These are phyloP conservation scores for Tetranychus truncatus DNA, from an alignment of 2,888 invertebrate species.

Conservation along the genomic window DNA sequence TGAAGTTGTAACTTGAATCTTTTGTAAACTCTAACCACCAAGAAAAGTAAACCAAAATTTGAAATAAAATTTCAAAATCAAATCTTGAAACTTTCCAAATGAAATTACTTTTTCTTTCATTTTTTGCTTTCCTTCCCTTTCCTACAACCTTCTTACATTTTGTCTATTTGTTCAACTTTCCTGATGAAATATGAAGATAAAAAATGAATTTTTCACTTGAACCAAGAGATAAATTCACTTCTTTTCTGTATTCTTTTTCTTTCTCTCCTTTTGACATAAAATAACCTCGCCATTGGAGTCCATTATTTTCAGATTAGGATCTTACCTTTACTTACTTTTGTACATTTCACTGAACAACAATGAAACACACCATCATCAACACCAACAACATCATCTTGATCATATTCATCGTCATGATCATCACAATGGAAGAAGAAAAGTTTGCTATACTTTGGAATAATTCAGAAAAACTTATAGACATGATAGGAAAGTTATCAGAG, in stretches of 20 bases:
- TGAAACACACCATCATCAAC: background rate
- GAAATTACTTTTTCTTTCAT: too few species aligned
- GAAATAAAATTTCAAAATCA: too few species aligned
- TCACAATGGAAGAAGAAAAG: background rate
- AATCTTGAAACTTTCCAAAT: too few species aligned
- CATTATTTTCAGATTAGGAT: background rate
- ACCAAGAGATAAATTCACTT: background rate
- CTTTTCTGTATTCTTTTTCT: background rate
- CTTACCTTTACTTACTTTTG: background rate
- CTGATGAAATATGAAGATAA: too few species aligned
- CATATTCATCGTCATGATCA: background rate
- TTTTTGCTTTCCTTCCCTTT: too few species aligned
- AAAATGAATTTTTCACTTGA: too few species aligned
- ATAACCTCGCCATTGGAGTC: background rate
- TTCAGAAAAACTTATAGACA: background rate
- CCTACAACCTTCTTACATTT: too few species aligned
- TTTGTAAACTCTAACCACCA: too few species aligned
- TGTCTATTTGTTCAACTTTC: too few species aligned
- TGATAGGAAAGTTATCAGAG: conserved; percentile 1
- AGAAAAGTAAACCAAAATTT: too few species aligned
- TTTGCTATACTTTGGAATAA: background rate
- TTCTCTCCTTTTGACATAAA: background rate
- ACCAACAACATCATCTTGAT: background rate
- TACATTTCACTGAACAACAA: background rate
- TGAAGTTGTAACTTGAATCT: too few species aligned